These are phyloP conservation scores for Asobara japonica DNA, from an alignment of 1,140 invertebrate genomes.

Conservation along the genomic window DNA sequence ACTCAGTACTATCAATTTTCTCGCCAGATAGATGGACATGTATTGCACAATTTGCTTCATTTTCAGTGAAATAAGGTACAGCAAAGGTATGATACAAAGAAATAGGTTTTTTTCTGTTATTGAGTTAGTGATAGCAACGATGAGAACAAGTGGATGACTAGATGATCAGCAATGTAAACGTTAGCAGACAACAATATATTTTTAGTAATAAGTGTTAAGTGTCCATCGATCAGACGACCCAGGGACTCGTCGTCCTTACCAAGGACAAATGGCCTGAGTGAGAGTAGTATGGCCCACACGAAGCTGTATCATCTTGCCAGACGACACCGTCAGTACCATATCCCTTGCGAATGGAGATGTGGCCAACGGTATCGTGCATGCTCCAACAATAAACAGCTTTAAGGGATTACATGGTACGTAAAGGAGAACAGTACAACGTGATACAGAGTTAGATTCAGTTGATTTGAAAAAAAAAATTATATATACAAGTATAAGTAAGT, in stretches of 20 bases:
- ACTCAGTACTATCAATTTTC: slow-evolving; percentile 4
- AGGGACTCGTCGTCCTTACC: slow-evolving; percentile 4
- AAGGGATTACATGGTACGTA: not conserved
- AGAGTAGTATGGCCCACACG: not conserved
- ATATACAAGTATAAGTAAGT: not conserved
- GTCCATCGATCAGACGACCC: slow-evolving; percentile 15
- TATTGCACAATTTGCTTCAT: not conserved
- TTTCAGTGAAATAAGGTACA: not conserved
- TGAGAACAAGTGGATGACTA: not conserved
- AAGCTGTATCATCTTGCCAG: not conserved
- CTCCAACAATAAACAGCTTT: not conserved
- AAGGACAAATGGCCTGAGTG: slow-evolving; percentile 6
- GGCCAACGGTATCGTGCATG: not conserved
- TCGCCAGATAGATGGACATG: slow-evolving; percentile 13
- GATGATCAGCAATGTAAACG: not conserved
- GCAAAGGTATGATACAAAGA: not conserved
- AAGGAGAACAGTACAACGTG: slow-evolving; percentile 1
- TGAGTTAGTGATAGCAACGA: not conserved
- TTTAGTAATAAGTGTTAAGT: not conserved
- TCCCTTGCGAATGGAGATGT: not conserved
- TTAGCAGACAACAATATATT: not conserved
- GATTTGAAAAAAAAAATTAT: too few relatives aligned
- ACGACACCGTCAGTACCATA: not conserved
- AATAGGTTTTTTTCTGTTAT: not conserved
- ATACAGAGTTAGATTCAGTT: not conserved